phyloP scores from a whole-genome alignment of 2,888 invertebrate species.

The Dione vanillae region DNA sequence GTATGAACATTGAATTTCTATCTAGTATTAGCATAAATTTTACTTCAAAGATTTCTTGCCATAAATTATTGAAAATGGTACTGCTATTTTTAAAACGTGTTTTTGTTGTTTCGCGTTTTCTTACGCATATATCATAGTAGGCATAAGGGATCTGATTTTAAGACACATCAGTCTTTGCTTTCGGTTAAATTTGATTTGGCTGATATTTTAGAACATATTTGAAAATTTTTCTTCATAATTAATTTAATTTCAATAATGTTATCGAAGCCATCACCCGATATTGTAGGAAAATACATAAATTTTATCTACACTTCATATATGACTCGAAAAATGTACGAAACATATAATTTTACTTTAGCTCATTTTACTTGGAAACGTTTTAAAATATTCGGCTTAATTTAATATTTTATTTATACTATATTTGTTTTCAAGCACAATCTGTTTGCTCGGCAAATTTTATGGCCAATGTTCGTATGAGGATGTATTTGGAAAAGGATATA shows the following conservation, averaged over 20 bases:
- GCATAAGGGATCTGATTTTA: too few species aligned
- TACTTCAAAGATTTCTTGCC: neutral
- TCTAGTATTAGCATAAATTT: constrained; percentile 14
- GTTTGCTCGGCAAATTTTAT: constrained; percentile 55
- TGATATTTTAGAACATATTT: too few species aligned
- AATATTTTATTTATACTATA: neutral
- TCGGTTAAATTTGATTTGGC: too few species aligned
- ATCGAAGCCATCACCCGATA: too few species aligned
- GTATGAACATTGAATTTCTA: constrained; percentile 62
- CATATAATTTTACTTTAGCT: too few species aligned
- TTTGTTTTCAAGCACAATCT: constrained; percentile 14
- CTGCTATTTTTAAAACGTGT: neutral
- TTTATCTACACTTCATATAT: too few species aligned
- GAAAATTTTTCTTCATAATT: too few species aligned
- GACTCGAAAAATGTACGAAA: neutral
- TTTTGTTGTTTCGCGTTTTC: too few species aligned
- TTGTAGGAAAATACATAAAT: too few species aligned
- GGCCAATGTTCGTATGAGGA: constrained; percentile 59
- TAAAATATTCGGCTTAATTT: neutral
- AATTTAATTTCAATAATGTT: too few species aligned
- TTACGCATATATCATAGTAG: neutral
- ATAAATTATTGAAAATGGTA: neutral
- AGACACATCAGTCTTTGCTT: too few species aligned
- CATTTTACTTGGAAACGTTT: neutral
- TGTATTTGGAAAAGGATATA: constrained; percentile 52